A percentile compares a stretch with the other conserved stretches of the same genome.
Conservation (phyloP, 2,113 vertebrate species). For the Datnioides undecimradiatus region DNA sequence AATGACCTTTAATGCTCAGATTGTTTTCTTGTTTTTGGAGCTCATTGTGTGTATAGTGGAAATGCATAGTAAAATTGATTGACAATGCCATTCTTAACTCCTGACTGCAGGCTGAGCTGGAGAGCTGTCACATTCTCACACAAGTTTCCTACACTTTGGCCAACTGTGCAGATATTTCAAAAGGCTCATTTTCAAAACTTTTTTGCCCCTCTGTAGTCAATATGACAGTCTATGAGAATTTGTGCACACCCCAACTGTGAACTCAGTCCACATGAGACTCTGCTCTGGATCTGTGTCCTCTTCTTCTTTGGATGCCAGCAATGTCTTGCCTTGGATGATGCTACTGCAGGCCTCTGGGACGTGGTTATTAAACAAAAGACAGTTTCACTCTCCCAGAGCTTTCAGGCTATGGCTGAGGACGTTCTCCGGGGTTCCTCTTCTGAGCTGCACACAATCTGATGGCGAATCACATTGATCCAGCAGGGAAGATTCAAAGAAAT, state of each 20-base stretch:
- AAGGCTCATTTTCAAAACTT: not conserved
- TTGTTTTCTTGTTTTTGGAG: not conserved
- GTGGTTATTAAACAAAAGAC: slow-evolving; percentile 55
- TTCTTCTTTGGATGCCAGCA: slow-evolving; percentile 47
- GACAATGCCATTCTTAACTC: not conserved
- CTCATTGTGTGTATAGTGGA: not conserved
- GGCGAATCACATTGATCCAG: slow-evolving; percentile 65
- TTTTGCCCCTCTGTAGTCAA: slow-evolving; percentile 24
- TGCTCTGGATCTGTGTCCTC: slow-evolving; percentile 7
- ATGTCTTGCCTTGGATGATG: slow-evolving; percentile 34
- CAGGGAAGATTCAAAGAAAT: slow-evolving; percentile 45
- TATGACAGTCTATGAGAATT: slow-evolving; percentile 13
- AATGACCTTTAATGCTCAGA: not conserved
- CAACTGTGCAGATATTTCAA: slow-evolving; percentile 14
- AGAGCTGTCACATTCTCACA: not conserved
- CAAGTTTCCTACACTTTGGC: slow-evolving; percentile 19
- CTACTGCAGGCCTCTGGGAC: slow-evolving; percentile 41
- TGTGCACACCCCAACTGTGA: not conserved
- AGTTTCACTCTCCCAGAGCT: slow-evolving; percentile 28
- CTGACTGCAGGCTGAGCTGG: not conserved
- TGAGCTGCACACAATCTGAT: slow-evolving; percentile 17
- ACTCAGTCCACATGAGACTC: slow-evolving; percentile 37
- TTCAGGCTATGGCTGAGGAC: slow-evolving; percentile 38
- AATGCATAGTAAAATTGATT: not conserved
- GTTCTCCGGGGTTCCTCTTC: slow-evolving; percentile 47